Evolutionary conservation across 2,113 vertebrate genomes (phyloP), one percentile per base, ranked within the genome.

Genomic region (Neomonachus schauinslandi): DNA sequence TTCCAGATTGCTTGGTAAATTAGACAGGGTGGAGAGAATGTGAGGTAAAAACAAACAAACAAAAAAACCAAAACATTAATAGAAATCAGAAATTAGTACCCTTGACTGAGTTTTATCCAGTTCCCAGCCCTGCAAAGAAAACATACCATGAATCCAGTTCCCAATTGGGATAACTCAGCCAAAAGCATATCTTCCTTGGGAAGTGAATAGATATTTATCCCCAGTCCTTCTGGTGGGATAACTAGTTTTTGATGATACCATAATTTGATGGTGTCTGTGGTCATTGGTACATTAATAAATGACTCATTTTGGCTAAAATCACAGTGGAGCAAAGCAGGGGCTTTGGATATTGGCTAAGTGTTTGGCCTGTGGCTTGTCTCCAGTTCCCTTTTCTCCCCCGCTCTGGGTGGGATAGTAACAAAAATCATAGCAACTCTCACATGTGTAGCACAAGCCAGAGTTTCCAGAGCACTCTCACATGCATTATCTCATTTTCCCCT

Each of bases 401-500:
- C 5, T 93, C 5, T 95, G 42, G 42, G 36, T 96, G 55, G 26
- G 71, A 67, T 84, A 86, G 42, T 65, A 93, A 93, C 28, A 95
- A 90, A 3, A 82, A 26, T 89, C 22, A 76, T 69, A 95, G 22
- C 77, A 97, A 91, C 14, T 57, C 26, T 93, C 65, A 76, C 28
- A 89, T 89, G 39, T 89, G 71, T 76, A 91, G 42, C 79, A 95
- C 24, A 77, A 18, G 63, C 65, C 80, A 67, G 63, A 93, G 36
- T 97, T 97, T 97, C 51, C 87, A 94, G 82, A 92, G 15, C 9
- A 81, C 59, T 91, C n/a, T 95, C 42, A 85, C 46, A 94, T 94
- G 89, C 9, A 82, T 97, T 89, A 93, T 89, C 72, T 97, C 94
- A 92, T 95, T 95, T 93, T 85, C 61, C 71, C 76, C 72, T 89